Base-by-base conservation (phyloP, 2,888 invertebrate species). In the Caenorhabditis panamensis region DNA sequence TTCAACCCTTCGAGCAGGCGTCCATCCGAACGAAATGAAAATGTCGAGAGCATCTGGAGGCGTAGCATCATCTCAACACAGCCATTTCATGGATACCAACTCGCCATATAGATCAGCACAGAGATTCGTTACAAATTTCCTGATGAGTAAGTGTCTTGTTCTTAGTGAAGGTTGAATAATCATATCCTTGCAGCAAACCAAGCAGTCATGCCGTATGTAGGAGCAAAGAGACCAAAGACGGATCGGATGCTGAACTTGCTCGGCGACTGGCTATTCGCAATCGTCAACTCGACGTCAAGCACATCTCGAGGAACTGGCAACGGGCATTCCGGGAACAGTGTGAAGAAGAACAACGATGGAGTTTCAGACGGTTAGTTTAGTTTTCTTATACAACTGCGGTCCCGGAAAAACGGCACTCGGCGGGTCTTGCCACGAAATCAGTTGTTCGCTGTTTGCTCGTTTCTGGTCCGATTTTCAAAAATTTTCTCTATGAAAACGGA, bases 261-360 rank as follows among this genome's bases (percentile, higher is more conserved):
- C 2, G 84, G 84, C 26, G 79, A 83, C 51, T 86, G 86, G 86
- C 71, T 86, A 6, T 76, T 84, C 24, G 67, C 79, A 16, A 84
- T 84, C 22, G 83, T 73, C 18, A 81, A 80, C 44, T 53, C 80
- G n/a, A 47, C 76, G 8, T 24, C 53, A 24, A 66, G 24, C 20
- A 54, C 59, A 28, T 16, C 44, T 6, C 36, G 75, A 22, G 64
- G 51, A 2, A 64, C 63, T 13, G 73, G 66, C 22, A 66, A 61
- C 16, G 66, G 53, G 4, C 47, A 47, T 41, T 24, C 20, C 8
- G 51, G 26, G 1, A 58, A 64, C 6, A n/a, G n/a, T n/a, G n/a
- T n/a, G 0, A 75, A 63, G 47, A 80, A 75, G 68, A 75, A 80
- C 59, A 68, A 69, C 36, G 80, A 80, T 37, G 75, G 80, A 11